Evolutionary conservation across 2,888 invertebrate species (phyloP).

Genomic region (Hetaerina titia): DNA sequence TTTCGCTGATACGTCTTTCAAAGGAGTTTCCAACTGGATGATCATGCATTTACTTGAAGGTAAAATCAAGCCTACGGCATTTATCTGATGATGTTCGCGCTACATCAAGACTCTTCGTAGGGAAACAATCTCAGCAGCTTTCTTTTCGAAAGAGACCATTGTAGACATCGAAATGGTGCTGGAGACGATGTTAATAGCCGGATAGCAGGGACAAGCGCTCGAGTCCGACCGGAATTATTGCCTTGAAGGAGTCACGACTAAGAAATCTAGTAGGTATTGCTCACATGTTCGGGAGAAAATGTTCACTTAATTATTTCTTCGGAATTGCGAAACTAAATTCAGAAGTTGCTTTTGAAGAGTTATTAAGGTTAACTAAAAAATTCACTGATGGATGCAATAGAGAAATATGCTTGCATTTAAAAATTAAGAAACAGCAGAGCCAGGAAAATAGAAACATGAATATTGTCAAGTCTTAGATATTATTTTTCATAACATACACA

Average conservation of each 20-base stretch:
- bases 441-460: too few species aligned
- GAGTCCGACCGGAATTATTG: constrained; percentile 30
- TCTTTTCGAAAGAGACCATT: neutral
- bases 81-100: neutral
- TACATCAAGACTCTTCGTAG: neutral
- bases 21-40: neutral
- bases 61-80: neutral
- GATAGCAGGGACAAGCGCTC: constrained; percentile 37
- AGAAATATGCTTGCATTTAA: too few species aligned
- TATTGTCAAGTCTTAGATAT: too few species aligned
- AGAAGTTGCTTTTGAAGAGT: too few species aligned
- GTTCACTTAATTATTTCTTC: neutral
- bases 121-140: constrained; percentile 10
- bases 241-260: constrained; percentile 40
- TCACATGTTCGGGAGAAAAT: constrained; percentile 39
- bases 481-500: too few species aligned
- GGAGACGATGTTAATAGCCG: constrained; percentile 20
- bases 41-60: neutral
- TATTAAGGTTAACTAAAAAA: too few species aligned
- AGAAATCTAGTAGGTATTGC: constrained; percentile 38
- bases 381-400: too few species aligned
- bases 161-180: constrained; percentile 40
- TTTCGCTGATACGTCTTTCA: neutral
- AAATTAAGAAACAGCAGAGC: too few species aligned
- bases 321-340: neutral